Evolutionary conservation across 2,113 vertebrate genomes (phyloP), one percentile per base, ranked within the genome.

Genomic region (Copsychus sechellarum): DNA sequence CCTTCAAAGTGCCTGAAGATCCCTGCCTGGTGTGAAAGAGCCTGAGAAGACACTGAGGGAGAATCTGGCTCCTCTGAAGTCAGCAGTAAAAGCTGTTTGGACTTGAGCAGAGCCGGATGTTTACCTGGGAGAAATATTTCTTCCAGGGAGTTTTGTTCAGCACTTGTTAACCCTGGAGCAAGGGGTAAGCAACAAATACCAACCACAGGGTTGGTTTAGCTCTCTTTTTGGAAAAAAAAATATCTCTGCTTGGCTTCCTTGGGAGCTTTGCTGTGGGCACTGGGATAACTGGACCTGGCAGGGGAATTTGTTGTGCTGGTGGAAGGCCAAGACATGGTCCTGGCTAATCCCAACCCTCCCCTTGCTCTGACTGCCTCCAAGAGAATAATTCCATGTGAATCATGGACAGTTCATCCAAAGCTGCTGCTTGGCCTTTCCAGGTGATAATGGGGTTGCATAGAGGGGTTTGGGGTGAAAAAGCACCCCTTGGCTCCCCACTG

Each of bases 311-410:
- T 56, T 70, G 43, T 45, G 70, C 47, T 5, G 12, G 29, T 3
- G 19, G 74, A 87, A 66, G 57, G 57, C 40, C 25, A 66, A 18
- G 51, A 56, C 34, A 54, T 0, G 2, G 47, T 20, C 29, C 34
- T 4, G 1, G 14, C 19, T 70, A 7, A 36, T 26, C 24, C 11
- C 2, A 1, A 1, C 1, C 8, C 5, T 54, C 8, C 3, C 8
- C 20, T 42, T 26, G 22, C 51, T 53, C 43, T 25, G 64, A 29
- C 21, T 42, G 53, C 18, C 31, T 17, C 26, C 69, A 15, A 66
- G 57, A 76, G 47, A 70, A 56, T 16, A 77, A 22, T 23, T 69
- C 7, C 5, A 25, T 31, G 2, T 47, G 51, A 50, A 23, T 42
- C 53, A 45, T 4, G 1, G 31, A 13, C 8, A 11, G 21, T 3